Base-by-base conservation (phyloP, 2,797 vertebrate genomes). In the Coregonus sp. region DNA sequence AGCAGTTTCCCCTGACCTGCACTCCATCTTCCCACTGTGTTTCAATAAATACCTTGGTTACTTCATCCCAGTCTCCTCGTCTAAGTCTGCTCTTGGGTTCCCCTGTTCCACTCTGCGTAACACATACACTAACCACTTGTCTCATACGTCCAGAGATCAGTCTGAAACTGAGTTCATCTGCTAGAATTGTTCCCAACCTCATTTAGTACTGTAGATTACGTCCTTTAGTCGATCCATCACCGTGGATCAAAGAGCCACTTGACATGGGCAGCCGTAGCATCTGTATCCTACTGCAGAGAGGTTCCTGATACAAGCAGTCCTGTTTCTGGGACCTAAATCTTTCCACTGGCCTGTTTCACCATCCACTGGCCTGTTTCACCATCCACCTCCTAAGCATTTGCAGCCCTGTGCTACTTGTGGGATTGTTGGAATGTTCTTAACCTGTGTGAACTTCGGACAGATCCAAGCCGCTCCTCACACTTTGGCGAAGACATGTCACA, bases 401-500 rank as follows among this genome's bases (percentile, higher is more conserved):
- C 75, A 81, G 63, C 73, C 75, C 29, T 16, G 75, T 75, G 81
- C 75, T 78, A 86, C 81, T 51, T 84, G 74, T 78, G 73, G 78
- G 67, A 75, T 75, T 80, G 50, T 2, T 74, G 77, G 70, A 79
- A 82, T 80, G 70, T 61, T 74, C 72, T 52, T 79, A 72, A 86
- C 81, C 78, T 84, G 73, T 75, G 52, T 83, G 78, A 81, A 78
- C 80, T 82, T 73, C 18, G 18, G 33, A 78, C 31, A 70, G 74
- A 78, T 79, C 78, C 7, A n/a, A 65, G 72, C 61, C 51, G 9
- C 52, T 67, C 74, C 73, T 86, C 77, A 80, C 78, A 81, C 47
- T 76, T 79, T 80, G 37, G 65, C 82, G 79, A 79, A 69, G 73
- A 86, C 78, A 70, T 78, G 74, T 74, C 67, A 83, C 76, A 65